phyloP scores from a whole-genome alignment of 2,797 vertebrate species.

The Malacoctenus gilli region DNA sequence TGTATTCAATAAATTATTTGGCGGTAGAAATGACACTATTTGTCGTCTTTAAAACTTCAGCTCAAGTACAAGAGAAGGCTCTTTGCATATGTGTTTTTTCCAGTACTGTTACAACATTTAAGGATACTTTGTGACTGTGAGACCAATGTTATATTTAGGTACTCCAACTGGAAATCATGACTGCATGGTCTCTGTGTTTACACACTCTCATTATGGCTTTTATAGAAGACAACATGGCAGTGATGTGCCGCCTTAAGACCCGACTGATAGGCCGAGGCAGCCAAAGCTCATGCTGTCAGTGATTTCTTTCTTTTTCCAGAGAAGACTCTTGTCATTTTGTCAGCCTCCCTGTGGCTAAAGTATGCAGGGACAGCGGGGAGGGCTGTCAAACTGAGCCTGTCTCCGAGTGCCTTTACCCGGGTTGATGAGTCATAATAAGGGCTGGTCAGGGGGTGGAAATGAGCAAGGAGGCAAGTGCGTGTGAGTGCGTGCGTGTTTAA shows the following conservation, averaged over 20 bases:
- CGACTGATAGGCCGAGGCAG: slow-evolving; percentile 28
- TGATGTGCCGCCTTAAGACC: slow-evolving; percentile 41
- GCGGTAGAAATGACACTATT: too few species aligned
- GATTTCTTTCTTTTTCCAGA: slow-evolving; percentile 41
- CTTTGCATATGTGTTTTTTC: too few species aligned
- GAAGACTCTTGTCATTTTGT: slow-evolving; percentile 70
- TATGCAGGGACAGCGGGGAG: slow-evolving; percentile 60
- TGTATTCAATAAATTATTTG: too few species aligned
- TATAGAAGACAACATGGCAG: slow-evolving; percentile 15
- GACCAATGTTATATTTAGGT: too few species aligned
- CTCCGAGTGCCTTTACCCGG: slow-evolving; percentile 53
- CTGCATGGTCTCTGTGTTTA: not conserved
- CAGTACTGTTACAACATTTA: too few species aligned
- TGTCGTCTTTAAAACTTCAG: too few species aligned
- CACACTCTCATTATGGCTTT: slow-evolving; percentile 6
- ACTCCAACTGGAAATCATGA: not conserved
- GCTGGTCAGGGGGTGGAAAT: slow-evolving; percentile 61
- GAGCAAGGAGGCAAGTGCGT: slow-evolving; percentile 25
- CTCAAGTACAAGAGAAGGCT: too few species aligned
- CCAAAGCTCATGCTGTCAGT: slow-evolving; percentile 58
- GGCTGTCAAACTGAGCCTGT: slow-evolving; percentile 69
- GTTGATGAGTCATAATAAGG: slow-evolving; percentile 73
- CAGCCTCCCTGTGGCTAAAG: slow-evolving; percentile 65
- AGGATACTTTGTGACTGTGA: too few species aligned
- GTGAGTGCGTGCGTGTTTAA: slow-evolving; percentile 5